Conservation (phyloP, 2,113 vertebrate genomes). For the Pipra filicauda region DNA sequence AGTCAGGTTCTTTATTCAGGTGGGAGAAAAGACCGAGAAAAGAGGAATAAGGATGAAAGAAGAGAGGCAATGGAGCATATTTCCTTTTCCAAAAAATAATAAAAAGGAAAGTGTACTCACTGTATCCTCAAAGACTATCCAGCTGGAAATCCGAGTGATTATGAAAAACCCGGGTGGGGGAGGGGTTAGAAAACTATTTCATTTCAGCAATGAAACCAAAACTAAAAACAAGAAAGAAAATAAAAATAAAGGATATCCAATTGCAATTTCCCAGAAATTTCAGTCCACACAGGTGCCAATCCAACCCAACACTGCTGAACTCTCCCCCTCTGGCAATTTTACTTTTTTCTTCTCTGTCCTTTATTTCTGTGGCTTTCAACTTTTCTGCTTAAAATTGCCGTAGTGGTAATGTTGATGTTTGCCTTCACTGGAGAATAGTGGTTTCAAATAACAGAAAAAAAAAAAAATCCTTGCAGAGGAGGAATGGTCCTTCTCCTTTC, state of each 20-base stretch:
- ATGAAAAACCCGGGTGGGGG: constrained; percentile 13
- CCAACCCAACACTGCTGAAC: constrained; percentile 63
- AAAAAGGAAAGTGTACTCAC: constrained; percentile 72
- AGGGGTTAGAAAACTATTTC: constrained; percentile 52
- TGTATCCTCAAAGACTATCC: constrained; percentile 73
- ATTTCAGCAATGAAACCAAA: constrained; percentile 64
- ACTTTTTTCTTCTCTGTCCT: constrained; percentile 45
- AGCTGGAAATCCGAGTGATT: constrained; percentile 73
- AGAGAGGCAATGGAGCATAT: background rate
- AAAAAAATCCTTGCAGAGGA: background rate
- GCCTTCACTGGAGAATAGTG: constrained; percentile 27
- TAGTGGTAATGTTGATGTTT: constrained; percentile 36
- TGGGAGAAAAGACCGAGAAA: background rate
- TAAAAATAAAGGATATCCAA: constrained; percentile 77
- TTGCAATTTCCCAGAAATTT: constrained; percentile 83
- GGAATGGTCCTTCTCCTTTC: constrained; percentile 61
- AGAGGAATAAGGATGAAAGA: background rate
- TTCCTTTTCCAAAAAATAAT: constrained; percentile 12
- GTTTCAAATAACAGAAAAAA: constrained; percentile 11
- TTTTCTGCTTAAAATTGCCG: constrained; percentile 65
- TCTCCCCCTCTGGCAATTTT: constrained; percentile 46
- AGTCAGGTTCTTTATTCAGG: background rate
- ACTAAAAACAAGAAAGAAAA: constrained; percentile 50
- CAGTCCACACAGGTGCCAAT: constrained; percentile 72
- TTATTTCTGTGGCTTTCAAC: constrained; percentile 61